These are phyloP conservation scores for human (Homo sapiens) DNA, from an alignment of 2,113 vertebrate species.

Conservation along the genomic window GRCh38 chr13:41593001-41593500, in stretches of 20 bases:
- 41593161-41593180: not conserved
- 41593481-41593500: not conserved
- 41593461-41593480: not conserved
- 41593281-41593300: not conserved
- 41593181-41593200: not conserved
- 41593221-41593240: not conserved
- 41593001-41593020: not conserved
- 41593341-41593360: not conserved
- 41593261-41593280: not conserved
- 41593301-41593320: not conserved
- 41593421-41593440: not conserved
- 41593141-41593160: not conserved
- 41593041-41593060: not conserved
- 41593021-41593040: not conserved
- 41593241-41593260: not conserved
- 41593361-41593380: not conserved
- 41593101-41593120: not conserved
- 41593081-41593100: not conserved
- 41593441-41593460: not conserved
- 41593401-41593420: not conserved
- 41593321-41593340: not conserved
- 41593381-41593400: not conserved
- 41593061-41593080: not conserved
- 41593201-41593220: not conserved
- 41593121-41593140: not conserved